A percentile compares a stretch with the other conserved stretches of the same genome.
Evolutionary conservation across 2,113 vertebrate species (phyloP).

Genomic region (Rhabdomys dilectus): DNA sequence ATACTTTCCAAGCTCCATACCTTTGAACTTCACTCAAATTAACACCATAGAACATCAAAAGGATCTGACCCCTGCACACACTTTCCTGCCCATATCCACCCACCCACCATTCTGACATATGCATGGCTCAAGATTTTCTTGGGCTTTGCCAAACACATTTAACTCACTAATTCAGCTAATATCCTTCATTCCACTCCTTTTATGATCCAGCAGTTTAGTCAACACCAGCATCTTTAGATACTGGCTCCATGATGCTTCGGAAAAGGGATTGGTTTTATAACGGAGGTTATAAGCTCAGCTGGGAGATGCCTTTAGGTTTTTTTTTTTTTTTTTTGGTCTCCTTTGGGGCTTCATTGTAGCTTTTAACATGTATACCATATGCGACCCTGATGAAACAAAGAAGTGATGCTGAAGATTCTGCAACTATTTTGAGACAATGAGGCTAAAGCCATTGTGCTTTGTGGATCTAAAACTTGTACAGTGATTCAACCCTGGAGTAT

Average conservation of each 20-base stretch:
- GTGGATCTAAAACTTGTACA: not conserved
- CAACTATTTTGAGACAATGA: conserved; percentile 3
- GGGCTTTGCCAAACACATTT: not conserved
- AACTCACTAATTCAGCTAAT: not conserved
- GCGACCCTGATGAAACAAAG: not conserved
- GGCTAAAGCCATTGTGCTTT: not conserved
- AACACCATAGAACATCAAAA: not conserved
- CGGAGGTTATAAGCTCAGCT: not conserved
- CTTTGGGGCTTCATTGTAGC: not conserved
- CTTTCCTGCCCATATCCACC: not conserved
- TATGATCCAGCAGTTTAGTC: not conserved
- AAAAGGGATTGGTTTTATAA: not conserved
- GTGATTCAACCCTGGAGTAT: not conserved
- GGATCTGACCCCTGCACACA: not conserved
- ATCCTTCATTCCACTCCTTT: not conserved
- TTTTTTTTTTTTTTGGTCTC: not conserved
- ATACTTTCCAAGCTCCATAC: not conserved
- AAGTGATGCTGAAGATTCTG: not conserved
- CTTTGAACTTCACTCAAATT: conserved; percentile 2
- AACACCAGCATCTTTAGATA: not conserved
- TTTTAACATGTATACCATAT: not conserved
- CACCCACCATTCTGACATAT: not conserved
- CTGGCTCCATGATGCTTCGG: not conserved
- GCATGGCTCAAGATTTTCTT: not conserved
- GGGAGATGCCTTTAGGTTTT: not conserved